phyloP scores from a whole-genome alignment of 2,888 invertebrate genomes.

The Tetragnatha montana region DNA sequence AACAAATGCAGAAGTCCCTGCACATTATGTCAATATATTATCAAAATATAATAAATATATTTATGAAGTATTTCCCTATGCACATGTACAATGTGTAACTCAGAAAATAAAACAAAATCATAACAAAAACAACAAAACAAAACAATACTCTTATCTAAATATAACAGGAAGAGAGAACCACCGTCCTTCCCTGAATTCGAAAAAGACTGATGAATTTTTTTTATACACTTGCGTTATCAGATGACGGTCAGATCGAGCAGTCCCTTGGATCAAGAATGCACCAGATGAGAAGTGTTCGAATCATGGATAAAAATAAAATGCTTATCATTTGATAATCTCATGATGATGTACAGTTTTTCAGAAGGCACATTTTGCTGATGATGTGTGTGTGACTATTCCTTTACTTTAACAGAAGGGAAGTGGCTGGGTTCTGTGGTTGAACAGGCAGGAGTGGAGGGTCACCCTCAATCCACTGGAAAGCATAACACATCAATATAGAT shows the following conservation, averaged over 20 bases:
- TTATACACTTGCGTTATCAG: background rate
- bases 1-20: background rate
- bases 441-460: constrained; percentile 71
- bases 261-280: background rate
- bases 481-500: background rate
- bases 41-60: constrained; percentile 1
- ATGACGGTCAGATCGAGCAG: background rate
- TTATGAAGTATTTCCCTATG: background rate
- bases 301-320: constrained; percentile 1
- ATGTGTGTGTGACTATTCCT: background rate
- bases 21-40: background rate
- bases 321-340: background rate
- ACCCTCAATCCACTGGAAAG: constrained; percentile 71
- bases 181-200: background rate
- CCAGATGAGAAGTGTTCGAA: background rate
- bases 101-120: background rate
- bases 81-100: background rate
- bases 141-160: background rate
- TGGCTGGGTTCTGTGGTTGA: constrained; percentile 60
- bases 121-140: constrained; percentile 1
- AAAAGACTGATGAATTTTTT: background rate
- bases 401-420: constrained; percentile 56
- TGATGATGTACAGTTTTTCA: constrained; percentile 6
- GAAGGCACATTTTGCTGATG: constrained; percentile 47
- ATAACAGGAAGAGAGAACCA: background rate